Base-by-base conservation (phyloP, 2,888 invertebrate species). In the Plebejus melissa region DNA sequence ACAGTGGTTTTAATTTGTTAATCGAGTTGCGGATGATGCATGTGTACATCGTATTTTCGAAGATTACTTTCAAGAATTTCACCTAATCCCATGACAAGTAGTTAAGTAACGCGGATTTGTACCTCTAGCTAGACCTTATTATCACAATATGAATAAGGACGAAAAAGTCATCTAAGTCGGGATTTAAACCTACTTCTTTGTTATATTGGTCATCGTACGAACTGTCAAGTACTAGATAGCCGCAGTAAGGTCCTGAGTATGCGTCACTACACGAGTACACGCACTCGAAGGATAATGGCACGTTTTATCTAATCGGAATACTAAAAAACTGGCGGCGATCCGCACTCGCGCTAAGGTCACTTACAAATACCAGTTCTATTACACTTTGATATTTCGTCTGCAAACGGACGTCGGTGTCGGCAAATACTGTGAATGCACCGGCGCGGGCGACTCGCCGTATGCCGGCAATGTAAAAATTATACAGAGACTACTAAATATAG, bases 251-350 rank as follows among this genome's bases (percentile, higher is more conserved):
- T 32, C 76, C 76, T 69, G 38, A 38, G 38, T n/a, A 77, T 77
- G 78, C 78, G 79, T 79, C 79, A 79, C 65, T 41, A 54, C 69
- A 65, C 13, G 65, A 65, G 65, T 65, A 32, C 2, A 65, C 32
- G 65, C 54, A 74, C 54, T 57, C 54, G 69, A 74, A 78, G 79
- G 72, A 54, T 72, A 72, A 72, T 72, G 71, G 54, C 72, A 54
- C 2, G 28, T 13, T 72, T 72, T 54, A 72, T 72, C 72, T 72
- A 72, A 72, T 72, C 72, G 50, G 72, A 77, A 76, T 71, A 54
- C 71, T 77, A 77, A 77, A 77, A 76, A 79, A 77, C 77, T 77
- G 77, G 77, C 76, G 77, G 82, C 54, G 72, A 72, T 22, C 28
- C 32, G 38, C 69, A 69, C 38, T 71, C 50, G 71, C 46, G 69